A percentile compares a stretch with the other conserved stretches of the same genome.
phyloP scores from a whole-genome alignment of 2,797 vertebrate species.

The Molossus alvarezi region DNA sequence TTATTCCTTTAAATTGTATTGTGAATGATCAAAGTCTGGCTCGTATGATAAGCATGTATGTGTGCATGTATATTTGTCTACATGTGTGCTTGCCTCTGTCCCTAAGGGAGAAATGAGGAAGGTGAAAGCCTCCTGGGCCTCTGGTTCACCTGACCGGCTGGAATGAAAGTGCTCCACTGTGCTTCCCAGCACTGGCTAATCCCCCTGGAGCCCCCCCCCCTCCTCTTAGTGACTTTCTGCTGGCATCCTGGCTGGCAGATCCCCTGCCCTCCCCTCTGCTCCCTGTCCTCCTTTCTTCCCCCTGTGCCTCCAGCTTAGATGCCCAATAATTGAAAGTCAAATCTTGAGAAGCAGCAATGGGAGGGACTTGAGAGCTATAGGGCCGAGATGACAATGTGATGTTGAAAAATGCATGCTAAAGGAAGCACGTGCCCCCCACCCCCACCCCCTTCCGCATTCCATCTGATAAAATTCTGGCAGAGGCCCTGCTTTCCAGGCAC shows the following conservation, averaged over 20 bases:
- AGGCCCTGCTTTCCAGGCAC: constrained; percentile 77
- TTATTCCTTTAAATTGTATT: background rate
- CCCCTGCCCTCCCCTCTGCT: background rate
- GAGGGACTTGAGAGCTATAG: constrained; percentile 48
- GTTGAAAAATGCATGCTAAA: constrained; percentile 59
- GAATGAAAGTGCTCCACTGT: background rate
- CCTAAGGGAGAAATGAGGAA: background rate
- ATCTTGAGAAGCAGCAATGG: constrained; percentile 41
- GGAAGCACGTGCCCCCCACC: background rate
- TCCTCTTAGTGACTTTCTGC: background rate
- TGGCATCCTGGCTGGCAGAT: background rate
- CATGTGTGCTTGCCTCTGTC: background rate
- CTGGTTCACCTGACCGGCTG: background rate
- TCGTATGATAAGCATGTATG: background rate
- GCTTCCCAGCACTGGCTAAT: background rate
- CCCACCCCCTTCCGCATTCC: background rate
- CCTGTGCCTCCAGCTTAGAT: background rate
- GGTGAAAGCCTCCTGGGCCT: background rate
- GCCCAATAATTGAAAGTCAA: background rate
- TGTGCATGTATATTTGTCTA: background rate
- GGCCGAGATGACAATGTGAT: constrained; percentile 28
- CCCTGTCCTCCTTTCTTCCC: background rate
- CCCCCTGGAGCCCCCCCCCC: accelerated
- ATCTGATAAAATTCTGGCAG: constrained; percentile 82
- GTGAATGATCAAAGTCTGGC: background rate